A percentile compares a stretch with the other conserved stretches of the same genome.
These are phyloP conservation scores for Microdon myrmicae DNA, from an alignment of 2,888 invertebrate species.

Conservation along the genomic window DNA sequence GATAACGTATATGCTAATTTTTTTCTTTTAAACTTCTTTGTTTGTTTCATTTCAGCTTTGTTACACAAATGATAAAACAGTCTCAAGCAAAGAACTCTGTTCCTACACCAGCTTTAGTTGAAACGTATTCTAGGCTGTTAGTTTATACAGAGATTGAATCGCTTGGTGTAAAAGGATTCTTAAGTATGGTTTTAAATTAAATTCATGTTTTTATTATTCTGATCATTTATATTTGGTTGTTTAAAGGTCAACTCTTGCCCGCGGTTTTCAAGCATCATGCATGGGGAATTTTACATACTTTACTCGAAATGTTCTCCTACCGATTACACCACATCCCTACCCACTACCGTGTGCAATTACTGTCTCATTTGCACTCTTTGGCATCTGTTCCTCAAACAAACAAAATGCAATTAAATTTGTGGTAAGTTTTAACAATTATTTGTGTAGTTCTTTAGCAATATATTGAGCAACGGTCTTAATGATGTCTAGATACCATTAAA, in stretches of 20 bases:
- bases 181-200: conserved; percentile 71
- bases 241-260: conserved; percentile 83
- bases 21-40: neutral
- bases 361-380: conserved; percentile 90
- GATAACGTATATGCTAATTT: neutral
- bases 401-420: conserved; percentile 92
- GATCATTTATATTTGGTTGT: conserved; percentile 30
- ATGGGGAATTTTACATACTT: conserved; percentile 94
- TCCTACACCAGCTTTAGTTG: conserved; percentile 91
- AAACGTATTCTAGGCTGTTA: conserved; percentile 91
- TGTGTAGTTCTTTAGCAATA: too few species aligned
- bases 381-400: conserved; percentile 93
- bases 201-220: neutral
- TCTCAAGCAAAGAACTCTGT: conserved; percentile 87
- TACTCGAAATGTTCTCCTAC: conserved; percentile 96
- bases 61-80: conserved; percentile 88
- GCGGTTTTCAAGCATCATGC: conserved; percentile 92
- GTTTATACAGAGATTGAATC: conserved; percentile 98
- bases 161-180: conserved; percentile 94
- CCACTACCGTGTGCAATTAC: conserved; percentile 90
- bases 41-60: conserved; percentile 70
- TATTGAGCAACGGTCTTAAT: too few species aligned
- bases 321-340: conserved; percentile 96
- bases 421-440: conserved; percentile 68
- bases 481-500: too few species aligned